phyloP scores from a whole-genome alignment of 1,140 invertebrate genomes.

The Drosophila simulans region DNA sequence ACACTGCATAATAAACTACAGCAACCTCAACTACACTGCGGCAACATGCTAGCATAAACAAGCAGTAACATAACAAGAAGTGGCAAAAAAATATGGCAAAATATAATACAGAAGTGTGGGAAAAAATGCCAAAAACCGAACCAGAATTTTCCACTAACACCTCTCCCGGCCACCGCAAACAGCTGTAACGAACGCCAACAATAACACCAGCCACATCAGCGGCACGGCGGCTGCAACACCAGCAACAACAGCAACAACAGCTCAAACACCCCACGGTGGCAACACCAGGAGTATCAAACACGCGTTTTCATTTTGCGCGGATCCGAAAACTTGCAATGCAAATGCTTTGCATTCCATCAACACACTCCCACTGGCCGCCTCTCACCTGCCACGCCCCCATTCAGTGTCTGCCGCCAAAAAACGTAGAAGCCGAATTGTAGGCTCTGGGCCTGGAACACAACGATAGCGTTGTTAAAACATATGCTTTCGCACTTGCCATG shows the following conservation, averaged over 20 bases:
- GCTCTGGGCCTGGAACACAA: constrained; percentile 24
- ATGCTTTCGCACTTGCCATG: constrained; percentile 76
- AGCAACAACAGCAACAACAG: constrained; percentile 2
- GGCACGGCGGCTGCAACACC: constrained; percentile 1
- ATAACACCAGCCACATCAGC: constrained; percentile 7
- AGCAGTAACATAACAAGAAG: constrained; percentile 28
- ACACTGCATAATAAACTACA: constrained; percentile 78
- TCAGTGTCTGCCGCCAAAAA: constrained; percentile 33
- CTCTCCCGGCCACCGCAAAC: constrained; percentile 72
- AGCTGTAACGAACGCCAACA: constrained; percentile 65
- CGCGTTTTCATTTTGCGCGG: constrained; percentile 71
- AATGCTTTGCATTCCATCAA: constrained; percentile 45
- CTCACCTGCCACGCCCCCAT: not conserved
- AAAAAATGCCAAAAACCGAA: constrained; percentile 73
- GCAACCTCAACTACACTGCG: constrained; percentile 36
- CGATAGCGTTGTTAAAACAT: constrained; percentile 74
- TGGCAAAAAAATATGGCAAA: constrained; percentile 21
- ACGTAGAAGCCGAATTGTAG: constrained; percentile 1
- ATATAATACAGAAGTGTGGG: constrained; percentile 13
- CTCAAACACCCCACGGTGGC: constrained; percentile 7
- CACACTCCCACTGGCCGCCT: not conserved
- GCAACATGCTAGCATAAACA: constrained; percentile 32
- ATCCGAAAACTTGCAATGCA: constrained; percentile 59
- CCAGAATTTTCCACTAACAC: constrained; percentile 76
- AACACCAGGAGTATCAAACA: constrained; percentile 46